phyloP scores from a whole-genome alignment of 2,888 invertebrate species.

The Trachelus iudaicus region DNA sequence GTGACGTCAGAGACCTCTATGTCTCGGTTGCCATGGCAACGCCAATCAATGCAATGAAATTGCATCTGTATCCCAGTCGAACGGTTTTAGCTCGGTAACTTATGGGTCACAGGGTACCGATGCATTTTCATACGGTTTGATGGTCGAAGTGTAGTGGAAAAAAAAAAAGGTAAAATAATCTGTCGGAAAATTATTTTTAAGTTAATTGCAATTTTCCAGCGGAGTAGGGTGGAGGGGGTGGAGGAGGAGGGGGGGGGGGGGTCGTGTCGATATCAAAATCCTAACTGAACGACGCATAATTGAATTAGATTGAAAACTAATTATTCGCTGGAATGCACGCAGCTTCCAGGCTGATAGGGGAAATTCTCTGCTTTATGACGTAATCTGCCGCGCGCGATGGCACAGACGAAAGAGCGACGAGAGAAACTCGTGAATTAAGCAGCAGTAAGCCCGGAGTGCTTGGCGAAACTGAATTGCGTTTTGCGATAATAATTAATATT shows the following conservation, averaged over 20 bases:
- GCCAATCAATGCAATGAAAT: constrained; percentile 52
- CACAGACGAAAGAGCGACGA: not conserved
- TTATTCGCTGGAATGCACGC: not conserved
- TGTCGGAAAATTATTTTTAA: not conserved
- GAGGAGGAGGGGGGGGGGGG: not conserved
- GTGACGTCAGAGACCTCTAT: constrained; percentile 30
- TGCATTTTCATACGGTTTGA: constrained; percentile 9
- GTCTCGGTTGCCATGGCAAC: constrained; percentile 43
- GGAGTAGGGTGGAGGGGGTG: not conserved
- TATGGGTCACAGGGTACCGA: not conserved
- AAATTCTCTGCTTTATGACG: not conserved
- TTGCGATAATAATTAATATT: not conserved
- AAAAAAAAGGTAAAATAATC: constrained; percentile 1
- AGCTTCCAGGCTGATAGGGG: not conserved
- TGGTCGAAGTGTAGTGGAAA: not conserved
- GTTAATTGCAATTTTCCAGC: not conserved
- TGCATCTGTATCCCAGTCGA: constrained; percentile 43
- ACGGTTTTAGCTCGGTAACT: not conserved
- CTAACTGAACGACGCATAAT: not conserved
- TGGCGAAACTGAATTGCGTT: not conserved
- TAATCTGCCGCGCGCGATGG: not conserved
- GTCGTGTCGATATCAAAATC: not conserved
- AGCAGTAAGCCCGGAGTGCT: not conserved
- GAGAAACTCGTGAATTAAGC: not conserved
- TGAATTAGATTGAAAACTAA: not conserved